These are phyloP conservation scores for Macrosoma leucophasiata DNA, from an alignment of 2,888 invertebrate genomes.

Conservation along the genomic window DNA sequence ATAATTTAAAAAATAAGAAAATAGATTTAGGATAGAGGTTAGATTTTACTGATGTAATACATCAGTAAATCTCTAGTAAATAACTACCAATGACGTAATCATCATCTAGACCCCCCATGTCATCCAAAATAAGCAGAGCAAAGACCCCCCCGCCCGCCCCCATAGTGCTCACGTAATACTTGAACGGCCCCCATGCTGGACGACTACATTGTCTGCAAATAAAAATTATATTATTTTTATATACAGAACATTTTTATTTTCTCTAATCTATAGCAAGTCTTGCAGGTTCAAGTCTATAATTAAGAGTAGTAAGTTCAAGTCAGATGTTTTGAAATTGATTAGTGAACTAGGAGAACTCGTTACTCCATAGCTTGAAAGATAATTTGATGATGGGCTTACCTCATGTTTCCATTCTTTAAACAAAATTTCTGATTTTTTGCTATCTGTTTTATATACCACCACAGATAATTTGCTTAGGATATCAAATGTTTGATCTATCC, in stretches of 20 bases:
- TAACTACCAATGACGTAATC: too few relatives aligned
- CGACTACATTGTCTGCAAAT: too few relatives aligned
- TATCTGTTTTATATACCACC: slow-evolving; percentile 46
- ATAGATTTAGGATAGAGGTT: too few relatives aligned
- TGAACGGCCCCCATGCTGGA: too few relatives aligned
- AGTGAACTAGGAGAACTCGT: neutral
- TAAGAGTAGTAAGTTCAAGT: neutral
- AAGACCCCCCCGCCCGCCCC: too few relatives aligned
- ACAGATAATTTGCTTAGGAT: slow-evolving; percentile 47
- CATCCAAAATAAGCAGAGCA: too few relatives aligned
- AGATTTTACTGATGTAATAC: too few relatives aligned
- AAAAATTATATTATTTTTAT: neutral
- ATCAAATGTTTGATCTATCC: slow-evolving; percentile 68
- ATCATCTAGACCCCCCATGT: too few relatives aligned
- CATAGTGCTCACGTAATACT: too few relatives aligned
- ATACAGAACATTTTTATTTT: neutral
- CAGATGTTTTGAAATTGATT: neutral
- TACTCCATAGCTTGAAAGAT: neutral
- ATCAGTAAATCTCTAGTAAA: too few relatives aligned
- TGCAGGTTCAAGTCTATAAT: neutral
- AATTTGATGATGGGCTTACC: slow-evolving; percentile 36
- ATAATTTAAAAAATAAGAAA: too few relatives aligned
- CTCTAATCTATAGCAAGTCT: neutral
- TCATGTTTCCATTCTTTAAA: slow-evolving; percentile 46
- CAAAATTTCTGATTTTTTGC: slow-evolving; percentile 36